Evolutionary conservation across 2,797 vertebrate genomes (phyloP).

Genomic region (Gallinago nigripennis): DNA sequence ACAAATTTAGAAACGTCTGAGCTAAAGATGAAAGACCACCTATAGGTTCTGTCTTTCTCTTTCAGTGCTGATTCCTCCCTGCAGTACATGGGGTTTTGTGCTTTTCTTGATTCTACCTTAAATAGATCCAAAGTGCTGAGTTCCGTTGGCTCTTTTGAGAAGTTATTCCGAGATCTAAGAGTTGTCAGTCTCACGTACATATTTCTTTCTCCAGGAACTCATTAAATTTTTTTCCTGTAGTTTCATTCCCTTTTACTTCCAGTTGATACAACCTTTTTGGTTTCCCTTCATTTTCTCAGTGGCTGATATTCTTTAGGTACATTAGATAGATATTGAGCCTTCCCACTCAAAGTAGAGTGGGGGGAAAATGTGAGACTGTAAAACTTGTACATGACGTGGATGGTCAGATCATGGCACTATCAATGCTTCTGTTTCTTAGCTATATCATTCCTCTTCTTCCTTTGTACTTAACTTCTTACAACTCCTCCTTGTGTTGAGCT

Average conservation of each 20-base stretch:
- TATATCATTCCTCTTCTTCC: background rate
- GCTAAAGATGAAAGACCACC: background rate
- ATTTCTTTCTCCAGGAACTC: background rate
- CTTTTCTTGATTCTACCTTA: background rate
- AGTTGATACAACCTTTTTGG: background rate
- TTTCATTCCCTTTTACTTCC: background rate
- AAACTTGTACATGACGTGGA: background rate
- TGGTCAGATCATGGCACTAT: background rate
- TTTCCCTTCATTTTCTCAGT: background rate
- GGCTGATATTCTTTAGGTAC: background rate
- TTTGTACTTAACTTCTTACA: background rate
- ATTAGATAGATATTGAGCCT: background rate
- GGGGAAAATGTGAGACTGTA: background rate
- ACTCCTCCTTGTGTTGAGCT: background rate
- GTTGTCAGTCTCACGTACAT: background rate
- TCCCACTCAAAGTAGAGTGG: background rate
- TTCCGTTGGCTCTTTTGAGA: constrained; percentile 12
- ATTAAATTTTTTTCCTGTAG: background rate
- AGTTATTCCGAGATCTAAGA: background rate
- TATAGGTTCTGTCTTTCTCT: background rate
- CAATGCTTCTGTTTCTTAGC: background rate
- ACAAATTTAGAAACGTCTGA: background rate
- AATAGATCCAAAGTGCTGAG: background rate
- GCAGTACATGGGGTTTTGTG: background rate
- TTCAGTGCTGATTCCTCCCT: background rate